phyloP scores from a whole-genome alignment of 2,888 invertebrate genomes.

The Protula sp. region DNA sequence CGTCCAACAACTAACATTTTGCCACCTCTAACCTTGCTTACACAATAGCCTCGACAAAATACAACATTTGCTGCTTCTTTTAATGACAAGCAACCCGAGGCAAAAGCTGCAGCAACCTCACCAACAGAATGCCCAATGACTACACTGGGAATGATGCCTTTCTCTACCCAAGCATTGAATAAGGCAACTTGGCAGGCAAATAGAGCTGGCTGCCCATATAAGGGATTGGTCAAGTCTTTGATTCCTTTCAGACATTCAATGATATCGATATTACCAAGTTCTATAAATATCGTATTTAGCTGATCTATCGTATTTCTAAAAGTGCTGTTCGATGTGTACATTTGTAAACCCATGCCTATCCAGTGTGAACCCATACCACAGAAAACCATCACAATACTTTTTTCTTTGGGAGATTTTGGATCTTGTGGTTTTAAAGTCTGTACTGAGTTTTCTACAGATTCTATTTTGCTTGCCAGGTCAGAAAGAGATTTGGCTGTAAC shows the following conservation, averaged over 20 bases:
- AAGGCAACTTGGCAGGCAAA: slow-evolving; percentile 30
- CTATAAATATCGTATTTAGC: slow-evolving; percentile 21
- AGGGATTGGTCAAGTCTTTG: slow-evolving; percentile 21
- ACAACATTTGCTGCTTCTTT: slow-evolving; percentile 30
- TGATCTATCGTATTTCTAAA: slow-evolving; percentile 25
- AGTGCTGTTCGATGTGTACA: slow-evolving; percentile 18
- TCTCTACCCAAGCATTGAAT: slow-evolving; percentile 19
- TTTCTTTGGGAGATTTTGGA: neutral
- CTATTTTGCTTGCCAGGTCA: neutral
- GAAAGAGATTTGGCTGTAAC: neutral
- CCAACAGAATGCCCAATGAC: slow-evolving; percentile 34
- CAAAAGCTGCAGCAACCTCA: slow-evolving; percentile 31
- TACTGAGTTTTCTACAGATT: neutral
- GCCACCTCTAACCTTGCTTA: slow-evolving; percentile 26
- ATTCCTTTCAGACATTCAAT: slow-evolving; percentile 12
- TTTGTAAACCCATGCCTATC: slow-evolving; percentile 33
- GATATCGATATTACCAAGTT: slow-evolving; percentile 23
- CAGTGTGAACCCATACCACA: slow-evolving; percentile 38
- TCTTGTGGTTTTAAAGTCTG: neutral
- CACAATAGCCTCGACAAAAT: slow-evolving; percentile 25
- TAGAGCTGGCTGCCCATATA: slow-evolving; percentile 28
- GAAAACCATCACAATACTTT: slow-evolving; percentile 29
- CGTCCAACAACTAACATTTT: slow-evolving; percentile 30
- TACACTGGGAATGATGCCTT: slow-evolving; percentile 20
- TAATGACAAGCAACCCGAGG: slow-evolving; percentile 22